Conservation (phyloP, 1,140 invertebrate species). For the Dufourea novaeangliae region DNA sequence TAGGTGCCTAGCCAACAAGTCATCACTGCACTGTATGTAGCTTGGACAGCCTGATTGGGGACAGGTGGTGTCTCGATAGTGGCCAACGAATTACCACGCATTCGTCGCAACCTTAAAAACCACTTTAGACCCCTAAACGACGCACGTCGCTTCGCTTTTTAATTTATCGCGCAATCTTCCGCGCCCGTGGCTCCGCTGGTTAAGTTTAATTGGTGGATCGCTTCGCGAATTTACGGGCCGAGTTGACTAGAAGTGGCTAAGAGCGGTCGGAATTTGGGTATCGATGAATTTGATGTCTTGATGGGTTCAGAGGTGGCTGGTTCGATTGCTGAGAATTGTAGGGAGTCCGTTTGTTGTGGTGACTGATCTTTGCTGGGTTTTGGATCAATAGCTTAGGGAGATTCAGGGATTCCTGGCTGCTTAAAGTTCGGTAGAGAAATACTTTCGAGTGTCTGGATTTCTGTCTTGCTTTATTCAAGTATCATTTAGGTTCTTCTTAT, state of each 20-base stretch:
- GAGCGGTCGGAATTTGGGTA: neutral
- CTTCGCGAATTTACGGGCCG: neutral
- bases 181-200: neutral
- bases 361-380: too few relatives aligned
- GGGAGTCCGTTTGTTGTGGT: neutral
- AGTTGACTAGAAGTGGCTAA: neutral
- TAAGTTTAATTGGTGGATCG: slow-evolving; percentile 14
- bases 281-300: neutral
- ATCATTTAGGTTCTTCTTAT: too few relatives aligned
- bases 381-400: too few relatives aligned
- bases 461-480: too few relatives aligned
- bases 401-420: too few relatives aligned
- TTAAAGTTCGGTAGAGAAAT: too few relatives aligned
- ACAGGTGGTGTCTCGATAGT: neutral
- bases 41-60: neutral
- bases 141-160: neutral
- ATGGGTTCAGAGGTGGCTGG: neutral
- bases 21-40: too few relatives aligned
- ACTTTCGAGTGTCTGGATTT: too few relatives aligned
- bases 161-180: slow-evolving; percentile 22
- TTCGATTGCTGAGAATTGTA: neutral
- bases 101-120: too few relatives aligned
- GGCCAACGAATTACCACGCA: too few relatives aligned
- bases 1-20: too few relatives aligned
- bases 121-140: slow-evolving; percentile 2